A percentile compares a stretch with the other conserved stretches of the same genome.
Conservation (phyloP, 1,140 invertebrate genomes). For the Drosophila dunni region DNA sequence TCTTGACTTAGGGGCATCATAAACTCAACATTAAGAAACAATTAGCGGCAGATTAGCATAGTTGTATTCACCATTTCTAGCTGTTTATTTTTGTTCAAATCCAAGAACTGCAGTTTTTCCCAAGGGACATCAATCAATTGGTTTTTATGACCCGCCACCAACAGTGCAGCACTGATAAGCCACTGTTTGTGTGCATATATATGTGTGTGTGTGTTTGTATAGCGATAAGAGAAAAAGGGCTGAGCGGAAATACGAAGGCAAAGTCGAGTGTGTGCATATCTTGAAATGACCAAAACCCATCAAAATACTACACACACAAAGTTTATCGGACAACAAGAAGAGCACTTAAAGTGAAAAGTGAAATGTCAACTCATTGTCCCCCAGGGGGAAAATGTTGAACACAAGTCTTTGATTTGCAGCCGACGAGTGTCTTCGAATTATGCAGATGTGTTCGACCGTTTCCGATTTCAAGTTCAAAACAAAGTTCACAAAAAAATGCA, state of each 20-base stretch:
- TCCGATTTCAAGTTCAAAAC: slow-evolving; percentile 75
- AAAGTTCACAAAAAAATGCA: slow-evolving; percentile 56
- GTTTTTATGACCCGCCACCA: slow-evolving; percentile 58
- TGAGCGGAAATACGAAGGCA: slow-evolving; percentile 51
- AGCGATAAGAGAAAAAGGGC: slow-evolving; percentile 54
- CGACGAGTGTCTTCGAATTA: slow-evolving; percentile 52
- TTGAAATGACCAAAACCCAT: slow-evolving; percentile 34
- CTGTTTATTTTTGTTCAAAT: slow-evolving; percentile 32
- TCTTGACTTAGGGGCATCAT: slow-evolving; percentile 41
- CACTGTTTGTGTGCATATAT: neutral
- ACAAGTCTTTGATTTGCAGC: slow-evolving; percentile 70
- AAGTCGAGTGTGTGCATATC: slow-evolving; percentile 13
- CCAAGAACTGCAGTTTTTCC: slow-evolving; percentile 35
- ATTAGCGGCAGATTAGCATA: slow-evolving; percentile 71
- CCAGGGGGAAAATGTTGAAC: slow-evolving; percentile 48
- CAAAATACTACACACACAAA: slow-evolving; percentile 18
- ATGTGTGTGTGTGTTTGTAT: neutral
- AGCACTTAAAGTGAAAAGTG: slow-evolving; percentile 71
- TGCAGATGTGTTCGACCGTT: slow-evolving; percentile 59
- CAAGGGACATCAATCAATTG: slow-evolving; percentile 57
- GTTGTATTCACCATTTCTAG: slow-evolving; percentile 16
- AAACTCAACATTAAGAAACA: slow-evolving; percentile 72
- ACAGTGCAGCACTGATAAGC: slow-evolving; percentile 55
- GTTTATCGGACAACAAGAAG: slow-evolving; percentile 70
- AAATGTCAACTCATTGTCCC: slow-evolving; percentile 77